Evolutionary conservation across 1,140 invertebrate genomes (phyloP), one percentile per base, ranked within the genome.

Genomic region (Branchinecta lynchi): DNA sequence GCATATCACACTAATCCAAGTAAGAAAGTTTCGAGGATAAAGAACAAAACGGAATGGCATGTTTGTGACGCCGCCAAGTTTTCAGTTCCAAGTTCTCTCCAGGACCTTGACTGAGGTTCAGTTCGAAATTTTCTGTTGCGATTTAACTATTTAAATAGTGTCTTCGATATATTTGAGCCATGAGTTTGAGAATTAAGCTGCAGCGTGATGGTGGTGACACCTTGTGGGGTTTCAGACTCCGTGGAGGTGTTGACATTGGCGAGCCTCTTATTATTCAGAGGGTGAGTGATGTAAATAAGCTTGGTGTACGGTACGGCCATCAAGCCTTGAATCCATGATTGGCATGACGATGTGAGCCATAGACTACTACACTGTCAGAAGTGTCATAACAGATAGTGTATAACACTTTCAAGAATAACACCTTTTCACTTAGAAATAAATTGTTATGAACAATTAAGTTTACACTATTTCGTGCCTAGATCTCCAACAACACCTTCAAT

Each of bases 141-240:
- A 60, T 60, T 60, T 20, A 60, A 60, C 12, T 60, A 15, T 15
- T 15, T 15, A 60, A 15, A 60, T 60, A 15, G 51, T 60, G 51
- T 12, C 2, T 60, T 60, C 17, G 51, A 15, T 60, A 15, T 60
- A 20, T 20, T 60, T 60, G 51, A 60, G 51, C 12, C 17, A 60
- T 60, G 51, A 15, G 12, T 20, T 82, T 90, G 75, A 83, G 86
- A 73, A 83, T 92, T 73, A 85, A 84, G 68, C 83, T 95, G 75
- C 84, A 84, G 75, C 84, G 92, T 74, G 87, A 89, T 75, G 85
- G 85, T 73, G 83, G 83, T 72, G 82, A 83, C 73, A 86, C 86
- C 73, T 87, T 89, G 73, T 96, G 92, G 92, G 93, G 93, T 67
- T 89, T 96, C 75, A 85, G 92, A 73, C 83, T 96, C 70, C 89